phyloP scores from a whole-genome alignment of 2,113 vertebrate species.

The Tretioscincus oriximinensis region DNA sequence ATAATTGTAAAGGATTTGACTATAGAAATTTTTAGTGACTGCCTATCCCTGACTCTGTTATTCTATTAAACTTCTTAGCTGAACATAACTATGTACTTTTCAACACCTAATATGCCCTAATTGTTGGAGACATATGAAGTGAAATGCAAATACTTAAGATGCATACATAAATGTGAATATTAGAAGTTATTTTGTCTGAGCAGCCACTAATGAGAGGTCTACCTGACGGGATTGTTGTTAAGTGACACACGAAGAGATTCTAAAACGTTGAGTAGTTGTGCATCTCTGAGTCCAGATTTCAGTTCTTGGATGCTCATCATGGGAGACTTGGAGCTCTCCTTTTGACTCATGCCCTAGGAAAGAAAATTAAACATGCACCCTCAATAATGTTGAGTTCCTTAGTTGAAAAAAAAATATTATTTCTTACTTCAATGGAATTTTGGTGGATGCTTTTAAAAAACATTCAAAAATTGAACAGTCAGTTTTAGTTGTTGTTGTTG shows the following conservation, averaged over 20 bases:
- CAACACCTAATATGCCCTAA: too few species aligned
- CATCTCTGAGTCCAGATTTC: conserved; percentile 78
- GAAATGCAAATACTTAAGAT: neutral
- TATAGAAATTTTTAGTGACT: neutral
- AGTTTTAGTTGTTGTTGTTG: too few species aligned
- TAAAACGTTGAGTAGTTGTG: conserved; percentile 80
- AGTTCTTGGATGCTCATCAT: conserved; percentile 90
- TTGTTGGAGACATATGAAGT: too few species aligned
- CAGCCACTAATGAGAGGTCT: conserved; percentile 18
- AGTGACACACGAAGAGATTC: conserved; percentile 90
- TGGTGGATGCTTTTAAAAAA: too few species aligned
- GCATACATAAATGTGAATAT: neutral
- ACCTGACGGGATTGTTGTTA: conserved; percentile 94
- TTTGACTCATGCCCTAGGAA: conserved; percentile 82
- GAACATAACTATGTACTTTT: too few species aligned
- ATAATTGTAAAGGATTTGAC: neutral
- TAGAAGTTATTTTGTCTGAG: neutral
- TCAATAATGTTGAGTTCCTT: neutral
- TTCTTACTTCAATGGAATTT: neutral
- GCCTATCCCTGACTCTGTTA: conserved; percentile 4
- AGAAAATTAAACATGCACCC: neutral
- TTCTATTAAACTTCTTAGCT: neutral
- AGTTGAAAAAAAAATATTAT: neutral
- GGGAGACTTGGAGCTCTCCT: conserved; percentile 85
- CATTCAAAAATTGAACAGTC: too few species aligned